Evolutionary conservation across 2,888 invertebrate species (phyloP).

Genomic region (Rhimphoctona megacephalus): DNA sequence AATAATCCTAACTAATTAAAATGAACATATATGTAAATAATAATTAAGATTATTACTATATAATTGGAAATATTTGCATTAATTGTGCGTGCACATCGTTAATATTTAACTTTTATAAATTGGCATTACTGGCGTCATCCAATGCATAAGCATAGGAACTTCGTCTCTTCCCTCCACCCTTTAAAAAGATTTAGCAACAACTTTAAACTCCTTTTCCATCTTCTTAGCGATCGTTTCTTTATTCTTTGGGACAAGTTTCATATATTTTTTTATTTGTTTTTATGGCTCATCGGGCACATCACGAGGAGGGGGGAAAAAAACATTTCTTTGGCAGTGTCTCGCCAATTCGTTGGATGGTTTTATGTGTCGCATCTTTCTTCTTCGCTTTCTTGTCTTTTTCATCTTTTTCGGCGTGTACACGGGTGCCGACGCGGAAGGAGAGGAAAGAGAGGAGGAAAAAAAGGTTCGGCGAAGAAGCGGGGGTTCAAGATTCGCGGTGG

Average conservation of each 20-base stretch:
- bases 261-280: not conserved
- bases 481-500: conserved; percentile 30
- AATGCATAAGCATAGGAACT: no score
- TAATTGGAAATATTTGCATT: no score
- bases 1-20: no score
- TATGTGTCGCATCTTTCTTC: conserved; percentile 55
- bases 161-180: no score
- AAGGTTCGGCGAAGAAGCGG: not conserved
- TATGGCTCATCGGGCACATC: conserved; percentile 11
- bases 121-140: no score
- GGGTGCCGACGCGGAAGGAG: conserved; percentile 48
- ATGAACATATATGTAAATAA: no score
- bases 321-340: conserved; percentile 31
- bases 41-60: no score
- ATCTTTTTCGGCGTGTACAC: conserved; percentile 44
- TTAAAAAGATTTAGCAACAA: no score
- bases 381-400: conserved; percentile 11
- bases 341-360: conserved; percentile 51
- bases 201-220: no score
- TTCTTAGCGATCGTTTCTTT: no score
- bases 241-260: not conserved
- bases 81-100: no score
- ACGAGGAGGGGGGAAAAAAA: conserved; percentile 1
- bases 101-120: no score
- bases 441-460: not conserved